A percentile compares a stretch with the other conserved stretches of the same genome.
These are phyloP conservation scores for Dolichallabes microphthalmus DNA, from an alignment of 2,113 vertebrate species.

Conservation along the genomic window DNA sequence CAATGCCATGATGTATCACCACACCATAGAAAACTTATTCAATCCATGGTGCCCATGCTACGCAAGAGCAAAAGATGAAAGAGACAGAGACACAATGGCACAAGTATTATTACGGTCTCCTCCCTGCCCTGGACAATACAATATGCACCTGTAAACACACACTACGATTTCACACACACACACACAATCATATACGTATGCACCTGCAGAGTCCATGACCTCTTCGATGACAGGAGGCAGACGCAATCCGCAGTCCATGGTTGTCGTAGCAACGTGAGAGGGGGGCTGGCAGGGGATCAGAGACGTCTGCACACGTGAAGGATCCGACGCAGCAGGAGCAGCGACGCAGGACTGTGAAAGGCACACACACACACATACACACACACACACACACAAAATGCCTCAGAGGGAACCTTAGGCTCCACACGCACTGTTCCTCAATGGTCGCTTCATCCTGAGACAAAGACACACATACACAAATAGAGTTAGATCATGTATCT, in stretches of 20 bases:
- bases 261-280: conserved; percentile 46
- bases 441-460: conserved; percentile 42
- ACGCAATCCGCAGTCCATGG: conserved; percentile 58
- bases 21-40: conserved; percentile 1
- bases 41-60: conserved; percentile 9
- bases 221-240: conserved; percentile 56
- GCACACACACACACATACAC: conserved; percentile 17
- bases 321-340: conserved; percentile 23
- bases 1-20: background rate
- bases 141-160: background rate
- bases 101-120: background rate
- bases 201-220: conserved; percentile 55
- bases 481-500: conserved; percentile 7
- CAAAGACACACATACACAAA: conserved; percentile 32
- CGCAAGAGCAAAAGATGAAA: background rate
- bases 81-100: background rate
- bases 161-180: background rate
- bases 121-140: background rate
- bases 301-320: conserved; percentile 36
- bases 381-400: conserved; percentile 9
- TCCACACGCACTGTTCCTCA: conserved; percentile 45
- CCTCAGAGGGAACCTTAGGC: conserved; percentile 38
- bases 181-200: conserved; percentile 8
- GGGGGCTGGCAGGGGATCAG: conserved; percentile 1
- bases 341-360: conserved; percentile 17